Percentiles rank a stretch among this genome's conserved stretches.
phyloP scores from a whole-genome alignment of 2,113 vertebrate species.

The Rhinolophus sinicus region DNA sequence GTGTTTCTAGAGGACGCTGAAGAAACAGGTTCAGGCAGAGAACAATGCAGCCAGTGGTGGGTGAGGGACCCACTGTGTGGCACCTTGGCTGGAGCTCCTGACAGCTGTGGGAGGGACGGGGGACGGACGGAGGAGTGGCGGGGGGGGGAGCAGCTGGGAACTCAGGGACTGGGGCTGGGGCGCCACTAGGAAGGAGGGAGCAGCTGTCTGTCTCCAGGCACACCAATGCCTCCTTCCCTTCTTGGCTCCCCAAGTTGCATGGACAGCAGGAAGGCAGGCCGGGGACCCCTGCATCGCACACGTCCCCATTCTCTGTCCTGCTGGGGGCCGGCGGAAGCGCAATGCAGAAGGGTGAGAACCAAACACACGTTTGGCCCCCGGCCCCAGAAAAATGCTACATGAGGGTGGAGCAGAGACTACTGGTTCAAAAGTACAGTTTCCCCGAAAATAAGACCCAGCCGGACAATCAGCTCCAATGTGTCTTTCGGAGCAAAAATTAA shows the following conservation, averaged over 20 bases:
- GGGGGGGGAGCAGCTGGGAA: neutral
- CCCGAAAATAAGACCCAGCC: too few species aligned
- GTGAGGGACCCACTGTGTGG: neutral
- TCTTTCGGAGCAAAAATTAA: too few species aligned
- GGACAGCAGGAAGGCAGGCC: neutral
- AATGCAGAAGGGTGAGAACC: accelerated
- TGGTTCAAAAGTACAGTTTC: neutral
- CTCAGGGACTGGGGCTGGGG: neutral
- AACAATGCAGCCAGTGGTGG: neutral
- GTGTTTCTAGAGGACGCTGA: accelerated
- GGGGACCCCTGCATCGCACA: accelerated
- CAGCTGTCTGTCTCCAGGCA: neutral
- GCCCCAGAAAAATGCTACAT: too few species aligned
- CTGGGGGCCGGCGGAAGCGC: accelerated
- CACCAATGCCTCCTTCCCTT: neutral
- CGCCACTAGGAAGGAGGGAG: accelerated
- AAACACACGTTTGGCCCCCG: too few species aligned
- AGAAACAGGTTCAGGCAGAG: accelerated
- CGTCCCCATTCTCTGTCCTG: accelerated
- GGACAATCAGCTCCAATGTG: too few species aligned
- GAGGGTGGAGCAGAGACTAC: neutral
- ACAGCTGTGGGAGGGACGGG: neutral
- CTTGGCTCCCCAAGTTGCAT: neutral
- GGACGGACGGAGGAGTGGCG: too few species aligned
- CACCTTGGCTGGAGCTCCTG: neutral